A percentile compares a stretch with the other conserved stretches of the same genome.
Evolutionary conservation across 1,140 invertebrate species (phyloP).

Genomic region (Drosophila oshimai): DNA sequence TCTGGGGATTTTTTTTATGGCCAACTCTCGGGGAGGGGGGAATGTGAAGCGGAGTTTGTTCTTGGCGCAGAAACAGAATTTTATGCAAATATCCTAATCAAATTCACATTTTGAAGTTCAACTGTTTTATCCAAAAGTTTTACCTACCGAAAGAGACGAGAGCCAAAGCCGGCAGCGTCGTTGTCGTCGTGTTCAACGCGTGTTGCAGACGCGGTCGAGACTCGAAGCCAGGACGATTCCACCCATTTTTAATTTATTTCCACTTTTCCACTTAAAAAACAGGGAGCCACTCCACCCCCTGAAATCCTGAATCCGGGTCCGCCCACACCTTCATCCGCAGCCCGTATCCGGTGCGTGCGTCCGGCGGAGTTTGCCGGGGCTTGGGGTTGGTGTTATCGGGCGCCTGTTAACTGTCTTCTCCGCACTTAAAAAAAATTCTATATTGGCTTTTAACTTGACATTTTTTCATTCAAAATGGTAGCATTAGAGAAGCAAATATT

Average conservation of each 20-base stretch:
- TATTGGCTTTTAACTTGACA: not conserved
- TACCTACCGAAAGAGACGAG: constrained; percentile 46
- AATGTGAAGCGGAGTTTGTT: constrained; percentile 55
- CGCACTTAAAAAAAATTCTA: constrained; percentile 6
- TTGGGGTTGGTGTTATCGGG: constrained; percentile 57
- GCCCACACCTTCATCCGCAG: constrained; percentile 51
- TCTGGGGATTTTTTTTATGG: constrained; percentile 39
- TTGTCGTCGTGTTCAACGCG: constrained; percentile 44
- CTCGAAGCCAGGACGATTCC: constrained; percentile 39
- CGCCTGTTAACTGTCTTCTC: not conserved
- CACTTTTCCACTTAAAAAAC: constrained; percentile 68
- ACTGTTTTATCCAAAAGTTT: constrained; percentile 82
- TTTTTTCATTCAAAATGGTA: too few relatives aligned
- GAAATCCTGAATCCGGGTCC: not conserved
- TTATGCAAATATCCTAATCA: constrained; percentile 83
- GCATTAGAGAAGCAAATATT: too few relatives aligned
- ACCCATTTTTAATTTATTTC: constrained; percentile 82
- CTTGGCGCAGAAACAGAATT: constrained; percentile 76
- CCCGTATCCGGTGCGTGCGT: constrained; percentile 75
- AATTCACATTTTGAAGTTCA: constrained; percentile 82
- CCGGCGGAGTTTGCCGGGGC: constrained; percentile 57
- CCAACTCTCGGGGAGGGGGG: not conserved
- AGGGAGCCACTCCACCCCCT: constrained; percentile 14
- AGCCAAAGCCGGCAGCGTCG: constrained; percentile 33
- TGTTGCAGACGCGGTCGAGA: constrained; percentile 58